Evolutionary conservation across 2,797 vertebrate species (phyloP).

Genomic region (Falco biarmicus): DNA sequence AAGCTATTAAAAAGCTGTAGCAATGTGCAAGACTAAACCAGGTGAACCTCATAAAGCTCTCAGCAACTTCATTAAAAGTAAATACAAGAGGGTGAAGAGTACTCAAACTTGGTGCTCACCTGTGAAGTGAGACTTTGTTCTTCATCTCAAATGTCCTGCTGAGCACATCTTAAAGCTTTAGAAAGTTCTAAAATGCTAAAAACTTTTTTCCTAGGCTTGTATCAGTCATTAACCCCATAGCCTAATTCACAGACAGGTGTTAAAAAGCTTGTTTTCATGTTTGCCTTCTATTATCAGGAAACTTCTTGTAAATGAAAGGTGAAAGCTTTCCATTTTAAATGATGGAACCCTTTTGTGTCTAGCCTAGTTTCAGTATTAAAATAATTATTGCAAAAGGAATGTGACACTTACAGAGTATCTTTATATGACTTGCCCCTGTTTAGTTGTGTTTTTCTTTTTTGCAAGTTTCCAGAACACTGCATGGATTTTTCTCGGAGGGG

Average conservation of each 20-base stretch:
- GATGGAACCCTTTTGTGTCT: not conserved
- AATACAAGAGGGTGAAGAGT: not conserved
- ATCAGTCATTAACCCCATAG: not conserved
- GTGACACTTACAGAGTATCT: not conserved
- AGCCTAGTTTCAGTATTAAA: not conserved
- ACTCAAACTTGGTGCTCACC: not conserved
- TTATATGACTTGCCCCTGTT: not conserved
- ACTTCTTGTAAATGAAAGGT: not conserved
- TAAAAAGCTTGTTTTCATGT: not conserved
- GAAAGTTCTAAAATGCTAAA: not conserved
- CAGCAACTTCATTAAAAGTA: not conserved
- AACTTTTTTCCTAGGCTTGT: not conserved
- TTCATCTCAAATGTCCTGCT: not conserved
- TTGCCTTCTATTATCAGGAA: not conserved
- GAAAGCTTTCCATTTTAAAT: not conserved
- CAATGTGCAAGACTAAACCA: not conserved
- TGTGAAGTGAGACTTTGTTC: not conserved
- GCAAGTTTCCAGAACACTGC: not conserved
- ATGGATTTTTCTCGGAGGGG: not conserved
- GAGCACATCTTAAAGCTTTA: not conserved
- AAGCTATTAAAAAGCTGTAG: not conserved
- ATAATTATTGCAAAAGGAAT: not conserved
- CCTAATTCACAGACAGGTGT: not conserved
- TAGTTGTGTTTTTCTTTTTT: not conserved
- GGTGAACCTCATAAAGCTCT: not conserved